phyloP scores from a whole-genome alignment of 2,113 vertebrate species.

The Suncus etruscus region DNA sequence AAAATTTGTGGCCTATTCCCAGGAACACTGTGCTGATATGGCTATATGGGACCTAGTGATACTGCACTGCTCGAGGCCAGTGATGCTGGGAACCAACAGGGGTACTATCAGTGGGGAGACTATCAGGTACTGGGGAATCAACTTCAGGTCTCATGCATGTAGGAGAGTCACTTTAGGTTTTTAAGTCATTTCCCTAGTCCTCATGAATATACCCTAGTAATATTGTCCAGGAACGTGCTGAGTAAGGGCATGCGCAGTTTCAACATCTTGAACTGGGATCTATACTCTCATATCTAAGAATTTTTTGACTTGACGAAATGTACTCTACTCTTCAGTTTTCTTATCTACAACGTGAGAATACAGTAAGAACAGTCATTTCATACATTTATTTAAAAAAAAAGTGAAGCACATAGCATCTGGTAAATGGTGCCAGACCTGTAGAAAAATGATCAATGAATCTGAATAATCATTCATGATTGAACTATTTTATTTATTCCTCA shows the following conservation, averaged over 20 bases:
- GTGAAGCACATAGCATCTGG: conserved; percentile 6
- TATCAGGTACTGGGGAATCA: no score
- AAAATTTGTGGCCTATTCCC: no score
- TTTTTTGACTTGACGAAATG: background rate
- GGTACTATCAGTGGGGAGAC: no score
- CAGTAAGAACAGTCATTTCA: background rate
- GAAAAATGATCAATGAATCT: background rate
- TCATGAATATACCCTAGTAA: no score
- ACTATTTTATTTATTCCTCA: conserved; percentile 35
- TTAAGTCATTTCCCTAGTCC: no score
- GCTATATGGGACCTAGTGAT: no score
- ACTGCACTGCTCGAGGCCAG: no score
- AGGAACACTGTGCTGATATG: no score
- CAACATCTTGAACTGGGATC: background rate
- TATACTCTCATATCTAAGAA: background rate
- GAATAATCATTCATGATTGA: background rate
- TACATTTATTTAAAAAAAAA: background rate
- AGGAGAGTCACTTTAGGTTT: background rate
- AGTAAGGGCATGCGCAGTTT: background rate
- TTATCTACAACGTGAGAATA: conserved; percentile 41
- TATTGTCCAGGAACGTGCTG: background rate
- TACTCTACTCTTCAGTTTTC: conserved; percentile 25
- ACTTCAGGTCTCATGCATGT: background rate
- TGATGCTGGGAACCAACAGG: no score
- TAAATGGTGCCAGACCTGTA: background rate